Base-by-base conservation (phyloP, 1,140 invertebrate species). In the Propsilocerus akamusi region DNA sequence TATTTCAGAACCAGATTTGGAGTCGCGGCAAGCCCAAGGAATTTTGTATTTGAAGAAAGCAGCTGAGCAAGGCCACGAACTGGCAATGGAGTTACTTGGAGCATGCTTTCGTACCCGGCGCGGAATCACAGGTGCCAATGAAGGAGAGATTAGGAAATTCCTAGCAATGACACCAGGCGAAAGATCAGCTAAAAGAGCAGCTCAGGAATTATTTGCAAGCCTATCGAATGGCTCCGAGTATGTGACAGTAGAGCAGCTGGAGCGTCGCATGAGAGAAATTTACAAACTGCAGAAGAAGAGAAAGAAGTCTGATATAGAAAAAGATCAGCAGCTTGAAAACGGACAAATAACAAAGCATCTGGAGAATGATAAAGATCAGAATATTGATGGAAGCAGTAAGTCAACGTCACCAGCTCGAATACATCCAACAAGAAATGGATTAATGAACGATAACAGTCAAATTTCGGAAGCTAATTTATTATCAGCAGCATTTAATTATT, bases 1-100 rank as follows among this genome's bases (percentile, higher is more conserved):
- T n/a, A n/a, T n/a, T n/a, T n/a, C n/a, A n/a, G n/a, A n/a, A n/a
- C n/a, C n/a, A 70, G 68, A 70, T 58, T 52, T 69, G 30, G 68
- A 72, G 54, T 68, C 72, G 30, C 68, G 73, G 41, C 71, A 69
- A 54, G 66, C 72, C 53, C 72, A 74, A 51, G 89, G 86, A 0
- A 76, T 94, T 30, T 81, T 86, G 58, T 94, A 89, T 89, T 62
- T 95, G 5, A 81, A 89, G 12, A 83, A 83, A 66, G 86, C 90
- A 1, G 89, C 88, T 0, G 82, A 89, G 58, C 86, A 92, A 64
- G 89, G 88, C 3, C 87, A 91, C 61, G 72, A 80, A 52, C 85
- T 89, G 62, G 88, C 89, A 4, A 86, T 86, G 22, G 74, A 78
- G 50, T 72, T 89, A 55, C 68, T 95, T 25, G 72, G 74, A 57